Evolutionary conservation across 1,140 invertebrate genomes (phyloP), one percentile per base, ranked within the genome.

Genomic region (Venturia canescens): DNA sequence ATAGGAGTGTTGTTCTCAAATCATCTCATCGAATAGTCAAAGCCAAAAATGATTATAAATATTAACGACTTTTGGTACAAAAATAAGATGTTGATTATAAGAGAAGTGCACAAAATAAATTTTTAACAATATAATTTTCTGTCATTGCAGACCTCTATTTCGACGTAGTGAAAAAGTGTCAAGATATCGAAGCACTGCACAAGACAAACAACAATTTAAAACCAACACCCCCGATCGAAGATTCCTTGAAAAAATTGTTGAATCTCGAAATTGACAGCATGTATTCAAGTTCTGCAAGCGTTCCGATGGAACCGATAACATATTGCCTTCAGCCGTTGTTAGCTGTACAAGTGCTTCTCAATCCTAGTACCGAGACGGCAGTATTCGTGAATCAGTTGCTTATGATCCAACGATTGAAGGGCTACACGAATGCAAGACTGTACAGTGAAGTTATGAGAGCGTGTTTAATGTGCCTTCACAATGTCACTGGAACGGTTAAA

Each of bases 371-470:
- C 26, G 95, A 98, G 83, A 95, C 97, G 1, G 93, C 95, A 63
- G 93, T 94, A 29, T 94, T 98, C 79, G 95, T 97, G 4, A 95
- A 96, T 85, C 96, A 98, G 87, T 88, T 98, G 18, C 88, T 96
- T 72, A 95, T 98, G 92, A 93, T 98, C 79, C 95, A 98, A 89
- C 94, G 95, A 80, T 92, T 98, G 0, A 97, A 98, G 91, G 95
- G 93, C 74, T 96, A 94, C 82, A 93, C 93, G 69, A 93, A 94
- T 76, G 92, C 95, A 5, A 93, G 96, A 81, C 88, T 99, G 0
- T 98, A 97, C 87, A 96, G 96, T 89, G 98, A 99, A 93, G 93
- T 98, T 16, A 96, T 98, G 74, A 93, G 97, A 84, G 96, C 97
- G 0, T 97, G 96, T 89, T 94, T 98, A 57, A 95, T 98, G 82